Conservation (phyloP, 2,888 invertebrate genomes). For the Cephus spinipes region DNA sequence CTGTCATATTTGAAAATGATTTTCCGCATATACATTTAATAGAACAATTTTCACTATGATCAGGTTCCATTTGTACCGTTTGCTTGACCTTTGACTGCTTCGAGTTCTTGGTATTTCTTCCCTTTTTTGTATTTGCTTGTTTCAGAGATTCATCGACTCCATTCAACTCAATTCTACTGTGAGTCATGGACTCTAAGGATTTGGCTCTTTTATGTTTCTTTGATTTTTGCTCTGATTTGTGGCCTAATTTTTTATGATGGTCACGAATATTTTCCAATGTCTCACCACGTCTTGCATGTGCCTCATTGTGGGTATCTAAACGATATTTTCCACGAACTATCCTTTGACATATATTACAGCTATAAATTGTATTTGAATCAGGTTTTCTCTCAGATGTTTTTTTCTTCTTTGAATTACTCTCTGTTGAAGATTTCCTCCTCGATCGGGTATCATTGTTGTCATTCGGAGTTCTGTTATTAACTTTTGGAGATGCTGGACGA, state of each 20-base stretch:
- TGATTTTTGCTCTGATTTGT: background rate
- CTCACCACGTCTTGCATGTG: background rate
- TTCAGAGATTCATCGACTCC: background rate
- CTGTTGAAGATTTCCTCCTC: constrained; percentile 22
- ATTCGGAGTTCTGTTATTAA: background rate
- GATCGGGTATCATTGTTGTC: background rate
- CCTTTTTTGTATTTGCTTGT: background rate
- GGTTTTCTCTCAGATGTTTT: background rate
- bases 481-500: background rate
- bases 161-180: background rate
- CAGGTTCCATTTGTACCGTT: background rate
- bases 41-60: background rate
- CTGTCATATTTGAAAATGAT: constrained; percentile 50
- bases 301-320: background rate
- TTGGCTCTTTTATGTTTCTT: background rate
- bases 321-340: background rate
- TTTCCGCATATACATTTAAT: constrained; percentile 49
- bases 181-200: background rate
- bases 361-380: background rate
- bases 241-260: background rate
- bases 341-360: background rate
- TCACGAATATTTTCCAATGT: background rate
- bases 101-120: constrained; percentile 8
- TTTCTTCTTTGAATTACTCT: constrained; percentile 26
- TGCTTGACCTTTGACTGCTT: background rate